A percentile compares a stretch with the other conserved stretches of the same genome.
Evolutionary conservation across 2,888 invertebrate genomes (phyloP).

Genomic region (Dasypolia templi): DNA sequence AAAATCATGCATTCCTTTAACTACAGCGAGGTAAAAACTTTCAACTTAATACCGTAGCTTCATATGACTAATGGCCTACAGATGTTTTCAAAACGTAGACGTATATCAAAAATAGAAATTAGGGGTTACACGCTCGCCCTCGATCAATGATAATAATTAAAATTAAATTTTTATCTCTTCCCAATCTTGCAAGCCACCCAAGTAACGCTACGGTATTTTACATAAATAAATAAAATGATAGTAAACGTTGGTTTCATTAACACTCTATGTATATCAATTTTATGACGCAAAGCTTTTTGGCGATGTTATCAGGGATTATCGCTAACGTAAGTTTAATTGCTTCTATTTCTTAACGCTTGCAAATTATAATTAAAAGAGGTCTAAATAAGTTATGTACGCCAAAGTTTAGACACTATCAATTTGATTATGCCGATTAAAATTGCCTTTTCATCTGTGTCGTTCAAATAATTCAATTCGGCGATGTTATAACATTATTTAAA

Average conservation of each 20-base stretch:
- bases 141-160: conserved; percentile 86
- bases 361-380: conserved; percentile 51
- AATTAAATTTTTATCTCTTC: conserved; percentile 80
- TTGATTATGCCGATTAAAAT: conserved; percentile 41
- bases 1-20: conserved; percentile 71
- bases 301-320: conserved; percentile 62
- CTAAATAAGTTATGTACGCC: conserved; percentile 42
- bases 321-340: conserved; percentile 54
- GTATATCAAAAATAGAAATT: conserved; percentile 87
- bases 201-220: conserved; percentile 74
- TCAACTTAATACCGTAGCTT: conserved; percentile 76
- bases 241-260: conserved; percentile 54
- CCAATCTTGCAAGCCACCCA: conserved; percentile 85
- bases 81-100: conserved; percentile 77
- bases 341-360: conserved; percentile 44
- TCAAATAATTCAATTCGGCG: conserved; percentile 41
- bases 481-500: conserved; percentile 13
- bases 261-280: conserved; percentile 56
- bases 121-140: conserved; percentile 84
- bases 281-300: conserved; percentile 50
- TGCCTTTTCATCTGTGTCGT: conserved; percentile 42
- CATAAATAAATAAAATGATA: conserved; percentile 69
- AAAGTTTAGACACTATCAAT: conserved; percentile 32
- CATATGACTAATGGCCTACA: conserved; percentile 84
- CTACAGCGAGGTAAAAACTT: conserved; percentile 53